Evolutionary conservation across 2,797 vertebrate genomes (phyloP).

Genomic region (Brachyrhaphis roseni): DNA sequence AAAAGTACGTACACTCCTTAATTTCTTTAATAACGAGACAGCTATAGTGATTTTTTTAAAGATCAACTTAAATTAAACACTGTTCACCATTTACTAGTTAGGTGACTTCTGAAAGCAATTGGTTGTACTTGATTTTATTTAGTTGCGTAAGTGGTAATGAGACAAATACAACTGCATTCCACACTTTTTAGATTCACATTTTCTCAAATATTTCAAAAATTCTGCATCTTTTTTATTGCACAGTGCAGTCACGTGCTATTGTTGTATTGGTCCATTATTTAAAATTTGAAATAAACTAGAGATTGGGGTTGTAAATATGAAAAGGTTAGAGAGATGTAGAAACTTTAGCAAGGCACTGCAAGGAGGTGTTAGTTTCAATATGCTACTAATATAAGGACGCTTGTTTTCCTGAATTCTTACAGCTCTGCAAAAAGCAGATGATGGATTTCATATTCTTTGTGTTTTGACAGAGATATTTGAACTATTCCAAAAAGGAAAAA

Average conservation of each 20-base stretch:
- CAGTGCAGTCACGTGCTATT: not conserved
- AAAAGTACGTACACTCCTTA: not conserved
- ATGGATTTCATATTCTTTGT: slow-evolving; percentile 21
- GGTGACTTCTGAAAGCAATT: not conserved
- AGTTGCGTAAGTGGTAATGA: not conserved
- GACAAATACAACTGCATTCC: not conserved
- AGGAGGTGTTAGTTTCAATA: not conserved
- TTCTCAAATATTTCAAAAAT: not conserved
- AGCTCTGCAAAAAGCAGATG: not conserved
- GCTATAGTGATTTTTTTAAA: not conserved
- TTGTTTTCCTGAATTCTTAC: not conserved
- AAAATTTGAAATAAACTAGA: not conserved
- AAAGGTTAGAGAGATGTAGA: not conserved
- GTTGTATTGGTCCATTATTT: not conserved
- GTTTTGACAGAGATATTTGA: slow-evolving; percentile 29
- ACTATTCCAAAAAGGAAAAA: slow-evolving; percentile 35
- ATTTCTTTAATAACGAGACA: not conserved
- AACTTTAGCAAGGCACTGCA: not conserved
- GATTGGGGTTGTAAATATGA: not conserved
- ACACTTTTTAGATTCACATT: not conserved
- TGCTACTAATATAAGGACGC: not conserved
- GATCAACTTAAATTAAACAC: not conserved
- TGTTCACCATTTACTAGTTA: not conserved
- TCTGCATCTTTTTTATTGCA: not conserved
- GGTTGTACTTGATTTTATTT: not conserved